These are phyloP conservation scores for Cathartes aura DNA, from an alignment of 2,113 vertebrate species.

Conservation along the genomic window DNA sequence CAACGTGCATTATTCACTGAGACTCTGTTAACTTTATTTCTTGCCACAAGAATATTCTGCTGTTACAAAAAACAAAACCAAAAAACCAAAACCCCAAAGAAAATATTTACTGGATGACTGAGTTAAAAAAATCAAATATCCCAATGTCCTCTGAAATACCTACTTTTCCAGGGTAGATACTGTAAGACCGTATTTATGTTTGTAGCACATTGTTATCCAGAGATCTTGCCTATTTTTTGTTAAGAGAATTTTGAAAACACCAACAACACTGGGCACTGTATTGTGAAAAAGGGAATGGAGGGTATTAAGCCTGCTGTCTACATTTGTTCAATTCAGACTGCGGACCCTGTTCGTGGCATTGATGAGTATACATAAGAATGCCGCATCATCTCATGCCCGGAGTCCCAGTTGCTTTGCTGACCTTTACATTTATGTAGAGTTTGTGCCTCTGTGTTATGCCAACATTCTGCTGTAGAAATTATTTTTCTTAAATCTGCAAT, in stretches of 20 bases:
- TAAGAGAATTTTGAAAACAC: neutral
- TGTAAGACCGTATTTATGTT: neutral
- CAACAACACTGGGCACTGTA: neutral
- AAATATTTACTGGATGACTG: neutral
- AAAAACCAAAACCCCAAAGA: neutral
- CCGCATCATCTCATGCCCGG: neutral
- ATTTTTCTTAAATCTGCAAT: neutral
- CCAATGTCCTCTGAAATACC: neutral
- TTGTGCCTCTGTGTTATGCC: neutral
- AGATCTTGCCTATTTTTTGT: neutral
- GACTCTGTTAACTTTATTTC: neutral
- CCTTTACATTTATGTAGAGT: neutral
- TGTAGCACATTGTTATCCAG: neutral
- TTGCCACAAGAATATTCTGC: neutral
- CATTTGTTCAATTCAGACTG: neutral
- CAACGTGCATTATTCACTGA: neutral
- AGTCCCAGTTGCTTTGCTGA: neutral
- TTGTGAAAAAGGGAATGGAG: neutral
- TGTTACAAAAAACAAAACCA: neutral
- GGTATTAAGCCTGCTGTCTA: neutral
- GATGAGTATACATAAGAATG: neutral
- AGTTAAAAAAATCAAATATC: neutral
- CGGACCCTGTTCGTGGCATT: neutral
- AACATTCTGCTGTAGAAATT: neutral
- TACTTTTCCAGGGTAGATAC: neutral